These are phyloP conservation scores for Xestia ashworthii DNA, from an alignment of 2,888 invertebrate genomes.

Conservation along the genomic window DNA sequence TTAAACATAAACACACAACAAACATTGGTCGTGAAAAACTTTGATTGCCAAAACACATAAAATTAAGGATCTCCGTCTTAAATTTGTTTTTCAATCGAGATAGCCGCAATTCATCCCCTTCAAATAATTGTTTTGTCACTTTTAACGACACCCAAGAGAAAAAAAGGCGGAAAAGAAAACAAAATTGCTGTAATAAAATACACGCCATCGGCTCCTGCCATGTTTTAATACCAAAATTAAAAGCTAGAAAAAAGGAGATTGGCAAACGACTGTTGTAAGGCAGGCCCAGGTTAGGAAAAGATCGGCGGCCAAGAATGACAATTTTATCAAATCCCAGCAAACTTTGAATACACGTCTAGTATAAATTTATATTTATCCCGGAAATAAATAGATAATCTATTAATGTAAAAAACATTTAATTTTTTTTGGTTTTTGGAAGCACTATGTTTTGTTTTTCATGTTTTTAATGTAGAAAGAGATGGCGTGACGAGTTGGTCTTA, in stretches of 20 bases:
- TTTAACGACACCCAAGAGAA: not conserved
- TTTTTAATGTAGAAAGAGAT: too few relatives aligned
- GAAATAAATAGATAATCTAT: not conserved
- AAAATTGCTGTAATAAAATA: conserved; percentile 28
- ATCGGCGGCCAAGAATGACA: not conserved
- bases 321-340: not conserved
- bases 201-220: not conserved
- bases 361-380: not conserved
- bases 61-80: not conserved
- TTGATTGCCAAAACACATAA: not conserved
- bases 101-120: not conserved
- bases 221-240: conserved; percentile 25
- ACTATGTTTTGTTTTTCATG: too few relatives aligned
- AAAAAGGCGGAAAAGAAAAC: not conserved
- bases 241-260: not conserved
- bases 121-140: conserved; percentile 27
- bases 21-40: not conserved
- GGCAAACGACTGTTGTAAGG: not conserved
- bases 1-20: not conserved
- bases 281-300: not conserved
- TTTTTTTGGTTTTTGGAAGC: too few relatives aligned
- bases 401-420: too few relatives aligned
- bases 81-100: conserved; percentile 13
- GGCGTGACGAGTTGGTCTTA: too few relatives aligned
- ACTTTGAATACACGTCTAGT: not conserved